A percentile compares a stretch with the other conserved stretches of the same genome.
These are phyloP conservation scores for Gadus chalcogrammus DNA, from an alignment of 2,113 vertebrate genomes.

Conservation along the genomic window DNA sequence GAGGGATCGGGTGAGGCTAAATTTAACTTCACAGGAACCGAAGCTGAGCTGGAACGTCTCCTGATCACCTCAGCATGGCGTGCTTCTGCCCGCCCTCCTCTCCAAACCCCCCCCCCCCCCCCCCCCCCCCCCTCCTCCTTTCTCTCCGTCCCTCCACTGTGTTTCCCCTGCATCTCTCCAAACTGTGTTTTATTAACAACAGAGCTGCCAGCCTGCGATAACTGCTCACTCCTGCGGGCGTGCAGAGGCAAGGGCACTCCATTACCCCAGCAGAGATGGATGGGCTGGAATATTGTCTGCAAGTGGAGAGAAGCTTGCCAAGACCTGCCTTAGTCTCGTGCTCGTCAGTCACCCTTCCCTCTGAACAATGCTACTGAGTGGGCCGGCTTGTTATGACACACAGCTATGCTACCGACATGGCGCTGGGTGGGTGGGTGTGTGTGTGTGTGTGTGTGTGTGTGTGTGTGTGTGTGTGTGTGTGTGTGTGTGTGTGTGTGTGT, in stretches of 20 bases:
- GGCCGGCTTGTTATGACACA: conserved; percentile 52
- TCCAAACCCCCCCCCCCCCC: no score
- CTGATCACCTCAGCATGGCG: no score
- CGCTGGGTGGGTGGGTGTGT: not conserved
- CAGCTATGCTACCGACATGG: conserved; percentile 29
- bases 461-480: no score
- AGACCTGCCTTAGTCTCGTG: conserved; percentile 47
- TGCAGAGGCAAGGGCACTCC: conserved; percentile 75
- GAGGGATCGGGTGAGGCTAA: no score
- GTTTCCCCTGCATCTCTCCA: conserved; percentile 42
- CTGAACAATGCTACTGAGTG: conserved; percentile 63
- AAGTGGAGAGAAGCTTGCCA: conserved; percentile 71
- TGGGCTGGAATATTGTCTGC: conserved; percentile 74
- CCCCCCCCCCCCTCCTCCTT: conserved; percentile 28
- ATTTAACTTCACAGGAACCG: no score
- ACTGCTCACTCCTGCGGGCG: conserved; percentile 74
- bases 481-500: no score
- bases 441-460: conserved; percentile 10
- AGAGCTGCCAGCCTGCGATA: conserved; percentile 73
- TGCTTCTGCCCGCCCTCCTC: conserved; percentile 38
- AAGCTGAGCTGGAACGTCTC: no score
- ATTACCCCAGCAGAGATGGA: conserved; percentile 76
- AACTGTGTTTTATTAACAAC: conserved; percentile 69
- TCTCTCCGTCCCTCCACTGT: conserved; percentile 1
- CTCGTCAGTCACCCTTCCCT: conserved; percentile 71